Percentiles rank a stretch among this genome's conserved stretches.
Conservation (phyloP, 2,888 invertebrate species). For the Brachycybe producta region DNA sequence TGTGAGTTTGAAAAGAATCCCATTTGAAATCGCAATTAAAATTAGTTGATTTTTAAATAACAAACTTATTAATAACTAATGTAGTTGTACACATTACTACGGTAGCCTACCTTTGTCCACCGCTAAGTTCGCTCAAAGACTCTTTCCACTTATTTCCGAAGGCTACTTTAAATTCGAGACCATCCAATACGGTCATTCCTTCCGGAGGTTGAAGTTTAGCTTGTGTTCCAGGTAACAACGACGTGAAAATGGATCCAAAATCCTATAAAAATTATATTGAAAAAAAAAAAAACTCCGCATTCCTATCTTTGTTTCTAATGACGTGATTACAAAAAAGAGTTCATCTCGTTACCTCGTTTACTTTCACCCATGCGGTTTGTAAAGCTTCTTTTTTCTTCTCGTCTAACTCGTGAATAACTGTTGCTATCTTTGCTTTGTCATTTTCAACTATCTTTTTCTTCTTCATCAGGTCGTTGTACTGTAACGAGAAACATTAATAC, state of each 20-base stretch:
- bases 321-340: no score
- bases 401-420: constrained; percentile 76
- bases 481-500: constrained; percentile 26
- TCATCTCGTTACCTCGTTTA: constrained; percentile 58
- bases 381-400: constrained; percentile 76
- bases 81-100: neutral
- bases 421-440: constrained; percentile 57
- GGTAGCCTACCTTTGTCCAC: constrained; percentile 80
- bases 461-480: constrained; percentile 54
- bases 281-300: constrained; percentile 1
- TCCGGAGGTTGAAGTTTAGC: constrained; percentile 68
- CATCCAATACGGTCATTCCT: constrained; percentile 62
- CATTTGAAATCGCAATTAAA: no score
- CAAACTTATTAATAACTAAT: neutral
- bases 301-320: no score
- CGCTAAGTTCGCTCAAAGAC: constrained; percentile 85
- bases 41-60: no score
- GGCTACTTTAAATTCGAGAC: constrained; percentile 78
- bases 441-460: constrained; percentile 57
- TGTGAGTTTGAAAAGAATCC: no score
- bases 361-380: constrained; percentile 62
- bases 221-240: constrained; percentile 76
- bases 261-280: constrained; percentile 39
- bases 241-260: constrained; percentile 87
- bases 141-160: constrained; percentile 94